Conservation (phyloP, 1,140 invertebrate genomes). For the Lamellibrachia luymesi region DNA sequence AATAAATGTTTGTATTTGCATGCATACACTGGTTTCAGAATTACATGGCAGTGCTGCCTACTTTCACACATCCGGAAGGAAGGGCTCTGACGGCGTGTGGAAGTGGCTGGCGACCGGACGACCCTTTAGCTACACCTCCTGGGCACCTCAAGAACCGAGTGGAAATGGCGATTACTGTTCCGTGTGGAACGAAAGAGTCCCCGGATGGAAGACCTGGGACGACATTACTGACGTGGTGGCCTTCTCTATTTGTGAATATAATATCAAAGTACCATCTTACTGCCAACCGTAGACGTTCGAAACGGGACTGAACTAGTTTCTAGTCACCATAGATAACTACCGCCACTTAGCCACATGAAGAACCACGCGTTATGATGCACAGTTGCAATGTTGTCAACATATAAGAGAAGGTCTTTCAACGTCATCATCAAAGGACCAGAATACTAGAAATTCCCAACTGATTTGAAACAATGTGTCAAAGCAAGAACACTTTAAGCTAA, state of each 20-base stretch:
- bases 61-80: neutral
- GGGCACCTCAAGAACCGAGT: neutral
- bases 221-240: neutral
- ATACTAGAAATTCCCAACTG: too few relatives aligned
- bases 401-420: too few relatives aligned
- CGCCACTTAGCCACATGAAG: too few relatives aligned
- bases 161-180: neutral
- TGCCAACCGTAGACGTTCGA: neutral
- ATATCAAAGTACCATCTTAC: neutral
- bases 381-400: too few relatives aligned
- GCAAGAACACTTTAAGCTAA: too few relatives aligned
- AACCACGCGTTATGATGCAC: too few relatives aligned
- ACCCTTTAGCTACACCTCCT: neutral
- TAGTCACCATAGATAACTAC: too few relatives aligned
- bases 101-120: neutral
- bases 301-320: too few relatives aligned
- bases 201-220: neutral
- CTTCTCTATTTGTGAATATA: neutral
- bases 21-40: neutral
- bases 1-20: too few relatives aligned
- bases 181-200: neutral
- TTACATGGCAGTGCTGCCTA: neutral
- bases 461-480: too few relatives aligned
- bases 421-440: too few relatives aligned
- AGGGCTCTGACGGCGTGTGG: neutral